Percentiles rank a stretch among this genome's conserved stretches.
Evolutionary conservation across 2,797 vertebrate genomes (phyloP).

Genomic region (Tenualosa thibaudeaui): DNA sequence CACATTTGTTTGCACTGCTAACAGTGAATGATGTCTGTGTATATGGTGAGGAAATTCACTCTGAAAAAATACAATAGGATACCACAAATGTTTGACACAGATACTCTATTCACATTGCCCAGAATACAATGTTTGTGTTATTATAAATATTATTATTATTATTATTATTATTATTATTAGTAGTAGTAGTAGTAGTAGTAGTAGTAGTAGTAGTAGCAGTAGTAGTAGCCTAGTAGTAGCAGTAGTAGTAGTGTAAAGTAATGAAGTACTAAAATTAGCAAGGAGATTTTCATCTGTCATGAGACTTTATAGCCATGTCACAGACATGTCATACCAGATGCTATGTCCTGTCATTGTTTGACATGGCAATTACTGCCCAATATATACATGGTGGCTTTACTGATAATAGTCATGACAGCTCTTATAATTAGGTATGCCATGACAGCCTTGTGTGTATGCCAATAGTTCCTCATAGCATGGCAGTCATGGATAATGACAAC

Average conservation of each 20-base stretch:
- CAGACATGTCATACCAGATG: not conserved
- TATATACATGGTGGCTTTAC: not conserved
- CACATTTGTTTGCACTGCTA: slow-evolving; percentile 2
- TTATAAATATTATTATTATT: not conserved
- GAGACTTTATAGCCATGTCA: not conserved
- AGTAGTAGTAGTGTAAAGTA: too few relatives aligned
- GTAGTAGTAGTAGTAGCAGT: too few relatives aligned
- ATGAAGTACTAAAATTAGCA: too few relatives aligned
- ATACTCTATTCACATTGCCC: too few relatives aligned
- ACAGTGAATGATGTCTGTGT: not conserved
- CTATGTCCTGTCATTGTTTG: not conserved
- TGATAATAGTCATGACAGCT: not conserved
- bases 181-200: too few relatives aligned
- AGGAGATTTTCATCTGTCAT: not conserved
- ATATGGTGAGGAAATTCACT: not conserved
- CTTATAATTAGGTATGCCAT: not conserved
- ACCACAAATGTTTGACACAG: not conserved
- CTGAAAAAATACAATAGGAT: not conserved
- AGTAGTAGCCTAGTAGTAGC: too few relatives aligned
- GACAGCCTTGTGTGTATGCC: not conserved
- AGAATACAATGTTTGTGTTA: not conserved
- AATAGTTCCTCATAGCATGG: not conserved
- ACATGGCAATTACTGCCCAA: not conserved
- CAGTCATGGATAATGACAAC: not conserved
- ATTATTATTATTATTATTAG: too few relatives aligned